Evolutionary conservation across 2,888 invertebrate species (phyloP).

Genomic region (Acleris emargana): DNA sequence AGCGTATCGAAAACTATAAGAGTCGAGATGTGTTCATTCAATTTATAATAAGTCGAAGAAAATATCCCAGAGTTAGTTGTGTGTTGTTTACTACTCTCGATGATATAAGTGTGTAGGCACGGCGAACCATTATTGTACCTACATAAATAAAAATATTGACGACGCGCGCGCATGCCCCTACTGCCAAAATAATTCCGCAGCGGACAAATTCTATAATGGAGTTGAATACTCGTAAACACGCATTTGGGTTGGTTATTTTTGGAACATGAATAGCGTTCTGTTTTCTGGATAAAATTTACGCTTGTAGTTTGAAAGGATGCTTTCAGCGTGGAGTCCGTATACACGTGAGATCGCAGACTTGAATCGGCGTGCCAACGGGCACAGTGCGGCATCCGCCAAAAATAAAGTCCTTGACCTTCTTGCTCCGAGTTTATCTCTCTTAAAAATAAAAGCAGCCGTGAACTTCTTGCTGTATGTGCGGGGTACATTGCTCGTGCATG

Average conservation of each 20-base stretch:
- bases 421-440: constrained; percentile 65
- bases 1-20: not conserved
- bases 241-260: not conserved
- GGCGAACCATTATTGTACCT: constrained; percentile 6
- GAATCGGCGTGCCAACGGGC: constrained; percentile 60
- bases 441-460: constrained; percentile 79
- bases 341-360: constrained; percentile 8
- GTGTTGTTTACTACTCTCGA: constrained; percentile 13
- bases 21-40: constrained; percentile 16
- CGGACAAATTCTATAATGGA: not conserved
- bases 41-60: constrained; percentile 3
- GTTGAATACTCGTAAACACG: not conserved
- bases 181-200: constrained; percentile 10
- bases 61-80: not conserved
- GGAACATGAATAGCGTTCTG: constrained; percentile 2
- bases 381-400: constrained; percentile 69
- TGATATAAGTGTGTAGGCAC: constrained; percentile 5
- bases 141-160: constrained; percentile 15
- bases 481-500: constrained; percentile 57
- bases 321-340: constrained; percentile 3
- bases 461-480: constrained; percentile 68
- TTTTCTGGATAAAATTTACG: not conserved
- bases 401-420: constrained; percentile 79
- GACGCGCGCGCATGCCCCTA: not conserved
- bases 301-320: constrained; percentile 41